phyloP scores from a whole-genome alignment of 2,113 vertebrate species.

The Lophius piscatorius region DNA sequence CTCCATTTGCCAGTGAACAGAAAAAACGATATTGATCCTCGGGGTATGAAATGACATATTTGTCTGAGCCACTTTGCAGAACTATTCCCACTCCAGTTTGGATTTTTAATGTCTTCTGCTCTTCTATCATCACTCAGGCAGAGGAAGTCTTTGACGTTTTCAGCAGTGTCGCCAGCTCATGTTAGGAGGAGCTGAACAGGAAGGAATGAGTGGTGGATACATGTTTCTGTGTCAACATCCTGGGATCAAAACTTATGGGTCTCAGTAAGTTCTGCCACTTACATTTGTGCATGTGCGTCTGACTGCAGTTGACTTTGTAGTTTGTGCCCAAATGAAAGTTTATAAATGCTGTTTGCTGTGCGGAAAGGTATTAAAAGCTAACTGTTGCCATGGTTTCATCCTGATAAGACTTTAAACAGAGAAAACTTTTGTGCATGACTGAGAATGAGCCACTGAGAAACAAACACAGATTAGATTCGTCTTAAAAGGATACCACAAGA shows the following conservation, averaged over 20 bases:
- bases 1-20: constrained; percentile 17
- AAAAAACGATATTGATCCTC: constrained; percentile 40
- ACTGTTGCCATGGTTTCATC: constrained; percentile 71
- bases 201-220: no score
- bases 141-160: constrained; percentile 46
- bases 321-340: no score
- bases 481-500: constrained; percentile 23
- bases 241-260: no score
- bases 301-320: no score
- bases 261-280: no score
- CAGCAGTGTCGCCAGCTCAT: constrained; percentile 29
- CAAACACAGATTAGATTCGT: constrained; percentile 10
- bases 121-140: constrained; percentile 24
- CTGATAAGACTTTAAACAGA: constrained; percentile 33
- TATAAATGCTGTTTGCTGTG: no score
- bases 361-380: constrained; percentile 27
- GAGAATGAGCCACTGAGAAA: constrained; percentile 20
- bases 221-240: no score
- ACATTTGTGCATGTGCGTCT: no score
- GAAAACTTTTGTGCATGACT: constrained; percentile 26
- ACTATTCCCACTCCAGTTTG: not conserved
- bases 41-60: no score
- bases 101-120: constrained; percentile 31
- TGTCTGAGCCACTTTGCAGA: no score
- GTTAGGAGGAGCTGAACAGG: constrained; percentile 34